Base-by-base conservation (phyloP, 1,140 invertebrate genomes). In the Phocides pigmalion region DNA sequence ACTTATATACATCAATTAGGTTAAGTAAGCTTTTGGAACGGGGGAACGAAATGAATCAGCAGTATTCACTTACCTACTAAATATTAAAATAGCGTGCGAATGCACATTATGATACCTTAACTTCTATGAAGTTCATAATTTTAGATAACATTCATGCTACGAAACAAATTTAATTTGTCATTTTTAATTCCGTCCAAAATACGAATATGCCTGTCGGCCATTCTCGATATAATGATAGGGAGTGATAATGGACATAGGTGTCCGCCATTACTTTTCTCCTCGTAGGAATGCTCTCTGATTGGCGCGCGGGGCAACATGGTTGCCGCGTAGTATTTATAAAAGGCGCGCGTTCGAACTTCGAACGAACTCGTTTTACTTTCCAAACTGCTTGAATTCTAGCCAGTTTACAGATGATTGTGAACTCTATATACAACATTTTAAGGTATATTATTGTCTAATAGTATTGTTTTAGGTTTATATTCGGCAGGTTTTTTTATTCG, bases 241-340 rank as follows among this genome's bases (percentile, higher is more conserved):
- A 85, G 79, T 84, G 76, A 83, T 82, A 77, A 73, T 77, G 61
- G 70, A 66, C 66, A 75, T 81, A 75, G 76, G 74, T 72, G 74
- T 79, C 82, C 81, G 87, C 85, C 84, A 87, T 88, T 62, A 81
- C 84, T 76, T 71, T 66, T 70, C 62, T 25, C 46, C 58, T 67
- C 49, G 16, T 64, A 50, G 68, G 64, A 71, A 69, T 72, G 75
- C 59, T 50, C 62, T 76, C 68, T 83, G 76, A 90, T 90, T 90
- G 87, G 87, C 70, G 72, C 47, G 50, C 51, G 19, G 54, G 49
- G 58, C 81, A 87, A 90, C 73, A 90, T 90, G 87, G 87, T 80
- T 78, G 81, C 82, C 73, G 79, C 74, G 67, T 74, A 67, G 76
- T 82, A 78, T 83, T 82, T 84, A 75, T 82, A 82, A 82, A 84